These are phyloP conservation scores for Chelonus insularis DNA, from an alignment of 1,140 invertebrate genomes.

Conservation along the genomic window DNA sequence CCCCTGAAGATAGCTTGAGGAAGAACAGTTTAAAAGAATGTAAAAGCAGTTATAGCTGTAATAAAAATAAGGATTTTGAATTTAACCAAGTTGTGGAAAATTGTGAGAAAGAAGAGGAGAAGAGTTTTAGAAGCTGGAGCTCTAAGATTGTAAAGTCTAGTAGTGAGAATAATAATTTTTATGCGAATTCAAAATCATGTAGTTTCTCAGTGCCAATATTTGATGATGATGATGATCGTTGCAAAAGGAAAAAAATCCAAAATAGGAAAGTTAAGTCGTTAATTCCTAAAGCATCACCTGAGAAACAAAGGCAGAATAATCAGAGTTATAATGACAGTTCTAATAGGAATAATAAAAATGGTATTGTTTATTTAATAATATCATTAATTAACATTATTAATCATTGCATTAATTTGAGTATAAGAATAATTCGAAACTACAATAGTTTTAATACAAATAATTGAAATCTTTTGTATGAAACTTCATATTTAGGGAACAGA, in stretches of 20 bases:
- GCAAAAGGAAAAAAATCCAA: neutral
- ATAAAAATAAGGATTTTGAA: neutral
- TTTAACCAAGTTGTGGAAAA: neutral
- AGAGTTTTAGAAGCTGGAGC: neutral
- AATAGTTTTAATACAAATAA: no score
- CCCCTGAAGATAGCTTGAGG: neutral
- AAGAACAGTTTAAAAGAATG: neutral
- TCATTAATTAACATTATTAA: no score
- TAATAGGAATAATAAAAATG: neutral
- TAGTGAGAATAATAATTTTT: constrained; percentile 21
- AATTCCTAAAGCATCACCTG: constrained; percentile 25
- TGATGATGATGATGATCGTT: constrained; percentile 5
- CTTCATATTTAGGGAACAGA: no score
- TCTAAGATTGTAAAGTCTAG: neutral
- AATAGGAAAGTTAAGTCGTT: constrained; percentile 20
- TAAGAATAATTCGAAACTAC: no score
- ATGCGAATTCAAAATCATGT: constrained; percentile 28
- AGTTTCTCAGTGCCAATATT: constrained; percentile 30
- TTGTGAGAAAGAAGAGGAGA: constrained; percentile 16
- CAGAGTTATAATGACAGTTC: no score
- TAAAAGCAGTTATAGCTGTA: neutral
- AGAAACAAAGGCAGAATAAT: neutral
- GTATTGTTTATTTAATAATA: neutral
- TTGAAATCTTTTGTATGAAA: no score
- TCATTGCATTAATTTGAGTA: no score